Evolutionary conservation across 1,140 invertebrate species (phyloP).

Genomic region (Diorhabda elongata): DNA sequence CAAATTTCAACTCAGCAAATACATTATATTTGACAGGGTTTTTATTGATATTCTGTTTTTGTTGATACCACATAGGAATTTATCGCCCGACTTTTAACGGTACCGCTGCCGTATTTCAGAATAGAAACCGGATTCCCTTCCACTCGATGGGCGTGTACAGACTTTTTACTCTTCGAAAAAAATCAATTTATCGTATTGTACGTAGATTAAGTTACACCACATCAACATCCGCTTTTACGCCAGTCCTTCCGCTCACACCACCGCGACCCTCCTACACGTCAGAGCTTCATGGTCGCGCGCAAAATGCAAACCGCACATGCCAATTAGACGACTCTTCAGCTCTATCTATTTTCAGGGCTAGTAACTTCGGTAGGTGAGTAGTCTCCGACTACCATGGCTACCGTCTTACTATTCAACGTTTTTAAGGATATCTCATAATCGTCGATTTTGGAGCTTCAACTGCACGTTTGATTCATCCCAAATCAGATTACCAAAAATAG

Average conservation of each 20-base stretch:
- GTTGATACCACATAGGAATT: too few relatives aligned
- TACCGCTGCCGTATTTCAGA: slow-evolving; percentile 70
- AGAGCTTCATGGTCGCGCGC: not conserved
- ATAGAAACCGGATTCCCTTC: slow-evolving; percentile 70
- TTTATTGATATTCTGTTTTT: too few relatives aligned
- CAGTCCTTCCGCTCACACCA: not conserved
- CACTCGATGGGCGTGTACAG: slow-evolving; percentile 48
- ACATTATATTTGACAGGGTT: too few relatives aligned
- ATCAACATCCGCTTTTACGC: slow-evolving; percentile 16
- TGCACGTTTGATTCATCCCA: too few relatives aligned
- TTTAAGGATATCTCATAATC: too few relatives aligned
- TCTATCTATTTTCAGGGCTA: slow-evolving; percentile 73
- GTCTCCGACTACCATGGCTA: too few relatives aligned
- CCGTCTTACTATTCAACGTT: too few relatives aligned
- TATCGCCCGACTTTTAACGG: slow-evolving; percentile 57
- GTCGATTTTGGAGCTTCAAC: too few relatives aligned
- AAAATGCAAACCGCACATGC: slow-evolving; percentile 26
- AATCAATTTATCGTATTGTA: not conserved
- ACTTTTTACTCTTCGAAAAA: slow-evolving; percentile 6
- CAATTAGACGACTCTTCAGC: slow-evolving; percentile 49
- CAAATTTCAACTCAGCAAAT: too few relatives aligned
- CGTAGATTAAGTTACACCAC: slow-evolving; percentile 33
- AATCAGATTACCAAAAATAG: too few relatives aligned
- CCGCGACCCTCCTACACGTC: not conserved
- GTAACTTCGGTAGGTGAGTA: too few relatives aligned